Base-by-base conservation (phyloP, 2,888 invertebrate genomes). In the Amitus sp. region DNA sequence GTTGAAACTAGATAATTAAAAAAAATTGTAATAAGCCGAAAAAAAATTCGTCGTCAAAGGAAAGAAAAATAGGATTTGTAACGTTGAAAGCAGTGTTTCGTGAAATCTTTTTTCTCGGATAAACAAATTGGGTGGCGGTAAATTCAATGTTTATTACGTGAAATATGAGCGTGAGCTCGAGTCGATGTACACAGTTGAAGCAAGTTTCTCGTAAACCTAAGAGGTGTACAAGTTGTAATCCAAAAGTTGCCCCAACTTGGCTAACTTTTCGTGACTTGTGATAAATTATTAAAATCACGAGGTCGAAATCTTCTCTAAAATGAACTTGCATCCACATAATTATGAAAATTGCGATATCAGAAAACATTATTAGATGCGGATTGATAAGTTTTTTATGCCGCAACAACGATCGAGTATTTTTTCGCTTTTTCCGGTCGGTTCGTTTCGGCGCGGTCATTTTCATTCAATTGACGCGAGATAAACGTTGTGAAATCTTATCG, bases 231-330 rank as follows among this genome's bases (percentile, higher is more conserved):
- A 18, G 15, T 18, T 18, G 10, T 39, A 39, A 39, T 39, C 39
- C 15, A 39, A 39, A 39, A 39, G 39, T 39, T 39, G 39, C 39
- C 4, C 15, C 39, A 39, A 39, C 17, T 39, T 39, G 39, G 15
- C 9, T 39, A 39, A 39, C 39, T 39, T 39, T 39, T 39, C 17
- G 18, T 18, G 39, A 39, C 39, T 39, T 12, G 39, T 17, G 39
- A 39, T 39, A 39, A 39, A 39, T 39, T 12, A 17, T 39, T 17
- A 17, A 7, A 39, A 39, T 18, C 39, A 18, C 39, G 5, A 18
- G 33, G 5, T 33, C n/a, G 10, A 12, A 12, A 33, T 33, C n/a
- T 33, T n/a, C 5, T 33, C 12, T 9, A 33, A 12, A 33, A 33
- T 33, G n/a, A n/a, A 33, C n/a, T 33, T n/a, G 9, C 33, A 6